Evolutionary conservation across 2,113 vertebrate genomes (phyloP), one percentile per base, ranked within the genome.

Genomic region (Engraulis encrasicolus): DNA sequence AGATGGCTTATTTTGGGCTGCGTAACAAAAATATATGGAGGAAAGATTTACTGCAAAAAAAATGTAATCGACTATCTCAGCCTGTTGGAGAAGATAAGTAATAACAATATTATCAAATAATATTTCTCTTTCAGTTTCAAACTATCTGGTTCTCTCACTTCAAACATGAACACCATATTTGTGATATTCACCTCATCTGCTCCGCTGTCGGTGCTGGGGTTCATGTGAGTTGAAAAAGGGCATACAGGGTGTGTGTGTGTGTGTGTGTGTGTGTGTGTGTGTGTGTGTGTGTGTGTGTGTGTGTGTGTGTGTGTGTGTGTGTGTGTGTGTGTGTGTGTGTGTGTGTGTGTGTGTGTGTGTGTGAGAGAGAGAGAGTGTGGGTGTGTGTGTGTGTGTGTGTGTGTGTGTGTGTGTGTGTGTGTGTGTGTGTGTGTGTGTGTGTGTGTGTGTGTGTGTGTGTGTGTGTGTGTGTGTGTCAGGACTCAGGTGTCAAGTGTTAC

Each of bases 321-420:
- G 50, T 50, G 50, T 50, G 50, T 50, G 6, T 82, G 36, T 74
- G 50, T 82, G 81, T 77, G 61, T 34, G 23, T 77, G 81, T 27
- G 27, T 50, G n/a, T 48, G 58, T 77, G 82, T 78, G 71, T 50
- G 40, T 78, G 45, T 78, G 45, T 37, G 48, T 78, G 71, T 66
- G 58, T 66, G 58, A 23, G n/a, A 23, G 54, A 58, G 19, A 58
- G 54, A 58, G 58, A 66, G 58, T n/a, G n/a, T n/a, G n/a, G n/a
- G 61, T 34, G 9, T 45, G 40, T 7, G 7, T 45, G 34, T 45
- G 40, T 45, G 4, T 9, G 9, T 45, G 4, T 45, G 4, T 45
- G 4, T 45, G 40, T 45, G 40, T 3, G 40, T 45, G 40, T 3
- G 40, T 45, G 40, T 45, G 40, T 45, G 40, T 45, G 9, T 45